These are phyloP conservation scores for Petrocephalus sullivani DNA, from an alignment of 2,797 vertebrate genomes.

Conservation along the genomic window DNA sequence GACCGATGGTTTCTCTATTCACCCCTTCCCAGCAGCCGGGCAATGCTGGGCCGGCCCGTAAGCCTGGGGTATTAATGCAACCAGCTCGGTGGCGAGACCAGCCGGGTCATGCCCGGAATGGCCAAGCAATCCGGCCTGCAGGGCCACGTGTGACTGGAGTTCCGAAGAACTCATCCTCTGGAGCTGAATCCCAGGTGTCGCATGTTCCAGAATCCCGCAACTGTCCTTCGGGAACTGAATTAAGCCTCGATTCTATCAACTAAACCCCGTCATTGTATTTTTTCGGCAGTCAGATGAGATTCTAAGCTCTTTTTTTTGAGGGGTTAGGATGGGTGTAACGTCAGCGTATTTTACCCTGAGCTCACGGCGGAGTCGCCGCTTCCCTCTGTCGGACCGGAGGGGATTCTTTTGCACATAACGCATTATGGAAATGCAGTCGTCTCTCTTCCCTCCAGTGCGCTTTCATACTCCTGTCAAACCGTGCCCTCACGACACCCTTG, in stretches of 20 bases:
- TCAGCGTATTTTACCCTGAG: constrained; percentile 25
- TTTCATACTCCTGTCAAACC: constrained; percentile 57
- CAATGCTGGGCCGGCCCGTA: constrained; percentile 51
- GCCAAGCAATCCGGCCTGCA: constrained; percentile 52
- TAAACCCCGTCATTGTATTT: constrained; percentile 2
- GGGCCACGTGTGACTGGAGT: constrained; percentile 46
- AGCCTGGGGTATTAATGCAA: constrained; percentile 40
- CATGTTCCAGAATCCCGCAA: background rate
- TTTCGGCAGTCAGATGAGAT: background rate
- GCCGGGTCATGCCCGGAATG: constrained; percentile 50
- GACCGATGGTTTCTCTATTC: constrained; percentile 49
- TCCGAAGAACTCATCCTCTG: constrained; percentile 18
- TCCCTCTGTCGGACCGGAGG: background rate
- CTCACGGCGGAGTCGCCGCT: background rate
- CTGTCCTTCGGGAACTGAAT: background rate
- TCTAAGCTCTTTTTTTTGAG: background rate
- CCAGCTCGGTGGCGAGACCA: constrained; percentile 57
- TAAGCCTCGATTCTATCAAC: background rate
- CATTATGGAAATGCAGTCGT: constrained; percentile 58
- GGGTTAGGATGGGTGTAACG: background rate
- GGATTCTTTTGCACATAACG: constrained; percentile 52
- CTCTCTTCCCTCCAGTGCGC: constrained; percentile 51
- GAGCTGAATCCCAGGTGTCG: background rate
- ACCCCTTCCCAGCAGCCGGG: constrained; percentile 60
- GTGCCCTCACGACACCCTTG: constrained; percentile 49